Evolutionary conservation across 1,140 invertebrate genomes (phyloP), one percentile per base, ranked within the genome.

Genomic region (Tachypleus tridentatus): DNA sequence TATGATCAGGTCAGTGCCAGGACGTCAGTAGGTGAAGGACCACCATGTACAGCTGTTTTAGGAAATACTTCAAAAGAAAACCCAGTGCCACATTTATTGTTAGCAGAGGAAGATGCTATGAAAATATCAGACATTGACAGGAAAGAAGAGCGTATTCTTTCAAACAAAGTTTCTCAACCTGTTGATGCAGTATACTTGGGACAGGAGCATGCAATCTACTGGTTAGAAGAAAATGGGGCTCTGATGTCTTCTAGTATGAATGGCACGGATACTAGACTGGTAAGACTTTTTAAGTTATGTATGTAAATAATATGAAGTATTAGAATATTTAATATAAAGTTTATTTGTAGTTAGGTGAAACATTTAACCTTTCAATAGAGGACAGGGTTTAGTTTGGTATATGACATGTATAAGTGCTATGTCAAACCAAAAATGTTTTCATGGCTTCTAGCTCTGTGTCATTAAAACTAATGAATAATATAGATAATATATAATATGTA

Each of bases 221-320:
- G 90, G 89, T 83, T 93, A 4, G 88, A 92, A 70, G 85, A 89
- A 70, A 83, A 86, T 70, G 83, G 86, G 62, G 86, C 90, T 74
- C 75, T 93, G 54, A 83, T 89, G 49, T 82, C 82, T 1, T 83
- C 84, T 1, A 78, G 83, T 64, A 75, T 85, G 5, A 80, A 80
- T 65, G 81, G 79, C 0, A 61, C 68, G 0, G 81, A 83, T 10
- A 79, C 78, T 3, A 81, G 80, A 0, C 84, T 86, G 70, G 75
- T 77, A 70, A 68, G 63, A 60, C 7, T 51, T 50, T 56, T 52
- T 63, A 56, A 4, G 59, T 60, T 51, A 4, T 51, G 48, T 29
- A 29, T 29, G 29, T 29, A 29, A 29, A 29, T 29, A 29, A 29
- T 29, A 29, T 29, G 29, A 29, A 29, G 29, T 29, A 29, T 29